A percentile compares a stretch with the other conserved stretches of the same genome.
Conservation (phyloP, 2,888 invertebrate genomes). For the Rhingia campestris region DNA sequence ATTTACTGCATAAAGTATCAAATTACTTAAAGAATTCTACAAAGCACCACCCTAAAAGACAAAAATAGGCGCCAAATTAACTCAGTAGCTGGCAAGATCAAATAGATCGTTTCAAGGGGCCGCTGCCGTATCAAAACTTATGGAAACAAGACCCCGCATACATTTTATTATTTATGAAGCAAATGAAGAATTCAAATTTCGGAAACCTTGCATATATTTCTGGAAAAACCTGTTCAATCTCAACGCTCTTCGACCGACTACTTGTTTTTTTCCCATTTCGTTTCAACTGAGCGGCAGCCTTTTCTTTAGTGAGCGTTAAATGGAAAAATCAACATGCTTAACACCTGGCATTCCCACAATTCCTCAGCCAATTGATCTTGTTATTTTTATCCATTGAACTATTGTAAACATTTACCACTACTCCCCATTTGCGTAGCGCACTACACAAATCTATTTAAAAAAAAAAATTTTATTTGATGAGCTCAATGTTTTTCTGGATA, state of each 20-base stretch:
- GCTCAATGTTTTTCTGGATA: constrained; percentile 38
- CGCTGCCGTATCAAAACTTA: background rate
- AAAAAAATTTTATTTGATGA: constrained; percentile 18
- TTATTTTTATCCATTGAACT: constrained; percentile 53
- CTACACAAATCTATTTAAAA: constrained; percentile 21
- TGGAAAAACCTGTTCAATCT: constrained; percentile 8
- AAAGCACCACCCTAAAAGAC: background rate
- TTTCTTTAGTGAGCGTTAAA: constrained; percentile 30
- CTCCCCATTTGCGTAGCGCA: constrained; percentile 3
- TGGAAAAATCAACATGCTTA: constrained; percentile 32
- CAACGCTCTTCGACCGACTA: background rate
- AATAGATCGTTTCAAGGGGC: background rate
- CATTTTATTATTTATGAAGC: background rate
- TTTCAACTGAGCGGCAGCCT: background rate
- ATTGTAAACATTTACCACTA: constrained; percentile 53
- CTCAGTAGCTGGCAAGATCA: background rate
- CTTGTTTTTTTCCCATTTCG: background rate
- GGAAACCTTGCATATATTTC: constrained; percentile 1
- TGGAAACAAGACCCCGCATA: background rate
- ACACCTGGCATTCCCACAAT: constrained; percentile 51
- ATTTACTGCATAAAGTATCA: too few species aligned
- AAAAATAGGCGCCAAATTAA: background rate
- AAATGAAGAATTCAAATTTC: constrained; percentile 1
- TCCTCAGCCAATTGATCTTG: constrained; percentile 39
- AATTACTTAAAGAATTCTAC: too few species aligned